Evolutionary conservation across 2,888 invertebrate genomes (phyloP).

Genomic region (Conus canariensis): DNA sequence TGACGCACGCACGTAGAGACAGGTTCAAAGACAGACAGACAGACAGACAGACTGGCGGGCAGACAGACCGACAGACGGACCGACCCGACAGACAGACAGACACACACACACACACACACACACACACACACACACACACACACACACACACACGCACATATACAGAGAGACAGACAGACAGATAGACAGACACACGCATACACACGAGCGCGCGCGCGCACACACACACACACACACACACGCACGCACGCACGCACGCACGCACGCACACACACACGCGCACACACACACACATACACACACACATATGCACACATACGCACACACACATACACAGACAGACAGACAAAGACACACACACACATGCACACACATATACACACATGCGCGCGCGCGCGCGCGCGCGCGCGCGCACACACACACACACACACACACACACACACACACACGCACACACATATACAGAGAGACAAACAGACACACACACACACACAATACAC

Average conservation of each 20-base stretch:
- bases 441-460: too few species aligned
- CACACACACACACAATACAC: too few species aligned
- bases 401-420: too few species aligned
- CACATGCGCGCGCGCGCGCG: too few species aligned
- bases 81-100: not conserved
- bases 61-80: not conserved
- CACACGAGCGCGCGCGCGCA: not conserved
- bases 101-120: not conserved
- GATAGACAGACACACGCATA: not conserved
- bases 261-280: not conserved
- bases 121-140: not conserved
- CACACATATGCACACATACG: not conserved
- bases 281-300: not conserved
- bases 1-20: too few species aligned
- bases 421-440: too few species aligned
- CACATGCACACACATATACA: too few species aligned
- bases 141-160: not conserved
- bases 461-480: too few species aligned
- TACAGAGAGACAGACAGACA: not conserved
- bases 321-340: not conserved
- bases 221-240: conserved; percentile 1
- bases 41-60: not conserved
- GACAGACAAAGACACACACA: too few species aligned
- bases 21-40: not conserved
- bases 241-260: not conserved